Evolutionary conservation across 2,113 vertebrate genomes (phyloP).

Genomic region (Brachirus orientalis): DNA sequence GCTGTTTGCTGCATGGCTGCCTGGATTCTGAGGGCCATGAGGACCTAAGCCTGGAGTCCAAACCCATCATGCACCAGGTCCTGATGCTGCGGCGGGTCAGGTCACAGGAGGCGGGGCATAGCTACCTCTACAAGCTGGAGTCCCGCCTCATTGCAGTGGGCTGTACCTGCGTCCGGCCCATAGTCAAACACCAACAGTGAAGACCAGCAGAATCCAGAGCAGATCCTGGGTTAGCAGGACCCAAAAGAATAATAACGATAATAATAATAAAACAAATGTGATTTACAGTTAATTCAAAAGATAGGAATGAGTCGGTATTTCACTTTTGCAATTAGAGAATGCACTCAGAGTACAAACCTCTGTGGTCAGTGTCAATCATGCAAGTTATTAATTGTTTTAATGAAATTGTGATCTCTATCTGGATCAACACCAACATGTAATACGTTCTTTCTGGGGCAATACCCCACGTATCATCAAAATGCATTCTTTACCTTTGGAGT

Average conservation of each 20-base stretch:
- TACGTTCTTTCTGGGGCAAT: too few species aligned
- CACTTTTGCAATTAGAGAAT: too few species aligned
- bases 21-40: slow-evolving; percentile 71
- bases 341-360: too few species aligned
- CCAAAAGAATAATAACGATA: not conserved
- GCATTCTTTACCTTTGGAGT: too few species aligned
- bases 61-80: slow-evolving; percentile 87
- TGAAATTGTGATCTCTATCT: too few species aligned
- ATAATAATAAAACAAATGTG: too few species aligned
- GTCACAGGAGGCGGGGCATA: not conserved
- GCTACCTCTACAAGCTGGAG: slow-evolving; percentile 83
- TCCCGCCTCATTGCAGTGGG: slow-evolving; percentile 85
- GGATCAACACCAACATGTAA: too few species aligned
- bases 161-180: slow-evolving; percentile 85
- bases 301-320: too few species aligned
- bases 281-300: too few species aligned
- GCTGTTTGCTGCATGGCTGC: slow-evolving; percentile 83
- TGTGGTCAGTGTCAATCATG: too few species aligned
- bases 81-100: slow-evolving; percentile 82
- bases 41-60: slow-evolving; percentile 81
- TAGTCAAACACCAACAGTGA: slow-evolving; percentile 56
- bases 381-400: too few species aligned
- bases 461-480: too few species aligned
- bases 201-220: not conserved
- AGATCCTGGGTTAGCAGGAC: not conserved